Conservation (phyloP, 2,797 vertebrate species). For the Acrossocheilus fasciatus region DNA sequence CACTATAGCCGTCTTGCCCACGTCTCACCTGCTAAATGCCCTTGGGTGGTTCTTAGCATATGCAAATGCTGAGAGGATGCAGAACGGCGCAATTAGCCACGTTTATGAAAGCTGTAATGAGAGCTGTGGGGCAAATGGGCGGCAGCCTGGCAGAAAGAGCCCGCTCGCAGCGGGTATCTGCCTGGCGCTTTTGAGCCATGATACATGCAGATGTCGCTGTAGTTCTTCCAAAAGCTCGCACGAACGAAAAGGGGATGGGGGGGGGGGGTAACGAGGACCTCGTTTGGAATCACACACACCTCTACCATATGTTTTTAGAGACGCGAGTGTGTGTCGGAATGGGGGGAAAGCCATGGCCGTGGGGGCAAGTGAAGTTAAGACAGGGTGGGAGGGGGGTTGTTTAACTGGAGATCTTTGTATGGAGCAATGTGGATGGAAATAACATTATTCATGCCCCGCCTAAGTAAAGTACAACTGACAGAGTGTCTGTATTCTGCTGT, state of each 20-base stretch:
- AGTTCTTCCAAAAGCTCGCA: conserved; percentile 95
- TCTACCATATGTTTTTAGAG: conserved; percentile 71
- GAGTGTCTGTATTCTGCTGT: conserved; percentile 68
- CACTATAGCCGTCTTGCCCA: conserved; percentile 63
- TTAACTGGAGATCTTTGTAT: conserved; percentile 72
- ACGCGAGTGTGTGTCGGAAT: conserved; percentile 50
- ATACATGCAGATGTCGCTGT: conserved; percentile 99
- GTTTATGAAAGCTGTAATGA: conserved; percentile 82
- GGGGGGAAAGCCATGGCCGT: conserved; percentile 61
- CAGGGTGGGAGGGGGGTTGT: conserved; percentile 21
- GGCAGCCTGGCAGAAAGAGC: conserved; percentile 72
- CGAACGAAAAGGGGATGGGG: conserved; percentile 67
- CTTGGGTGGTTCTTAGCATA: conserved; percentile 85
- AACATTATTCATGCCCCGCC: conserved; percentile 78
- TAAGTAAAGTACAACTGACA: conserved; percentile 67
- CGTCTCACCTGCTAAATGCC: conserved; percentile 72
- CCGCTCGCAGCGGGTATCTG: conserved; percentile 73
- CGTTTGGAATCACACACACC: conserved; percentile 80
- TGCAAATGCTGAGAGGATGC: conserved; percentile 88
- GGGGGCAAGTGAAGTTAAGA: conserved; percentile 52
- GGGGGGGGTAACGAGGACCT: conserved; percentile 78
- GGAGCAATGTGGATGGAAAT: conserved; percentile 85
- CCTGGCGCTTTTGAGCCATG: conserved; percentile 83
- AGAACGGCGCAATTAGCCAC: conserved; percentile 87
- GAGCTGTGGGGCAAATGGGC: conserved; percentile 69